Evolutionary conservation across 2,888 invertebrate genomes (phyloP).

Genomic region (Caenorhabditis wallacei): DNA sequence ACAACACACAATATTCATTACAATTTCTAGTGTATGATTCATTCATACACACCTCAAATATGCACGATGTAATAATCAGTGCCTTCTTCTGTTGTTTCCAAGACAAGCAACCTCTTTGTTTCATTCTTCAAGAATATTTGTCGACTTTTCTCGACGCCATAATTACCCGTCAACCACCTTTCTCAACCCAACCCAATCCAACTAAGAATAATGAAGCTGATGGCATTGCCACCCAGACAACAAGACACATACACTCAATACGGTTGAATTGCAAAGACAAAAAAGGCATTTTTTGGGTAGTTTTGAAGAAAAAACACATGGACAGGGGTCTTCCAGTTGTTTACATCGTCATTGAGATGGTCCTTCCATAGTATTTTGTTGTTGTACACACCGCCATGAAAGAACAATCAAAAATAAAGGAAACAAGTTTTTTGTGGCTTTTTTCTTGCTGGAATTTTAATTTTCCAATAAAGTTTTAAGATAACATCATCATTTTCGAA

Average conservation of each 20-base stretch:
- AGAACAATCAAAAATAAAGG: constrained; percentile 35
- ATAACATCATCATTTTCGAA: background rate
- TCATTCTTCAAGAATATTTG: constrained; percentile 48
- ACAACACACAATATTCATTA: constrained; percentile 28
- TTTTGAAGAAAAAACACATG: constrained; percentile 6
- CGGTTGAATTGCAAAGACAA: constrained; percentile 29
- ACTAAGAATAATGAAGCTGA: constrained; percentile 61
- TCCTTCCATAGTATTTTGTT: constrained; percentile 39
- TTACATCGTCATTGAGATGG: constrained; percentile 47
- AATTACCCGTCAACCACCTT: constrained; percentile 54
- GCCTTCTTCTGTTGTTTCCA: constrained; percentile 44
- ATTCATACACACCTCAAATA: constrained; percentile 40
- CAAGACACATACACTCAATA: constrained; percentile 28
- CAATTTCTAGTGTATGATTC: constrained; percentile 32
- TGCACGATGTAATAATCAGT: constrained; percentile 62
- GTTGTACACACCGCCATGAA: constrained; percentile 50
- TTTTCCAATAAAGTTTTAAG: background rate
- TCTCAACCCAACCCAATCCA: constrained; percentile 37
- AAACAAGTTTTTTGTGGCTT: constrained; percentile 19
- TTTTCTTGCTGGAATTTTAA: constrained; percentile 5
- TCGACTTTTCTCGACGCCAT: constrained; percentile 56
- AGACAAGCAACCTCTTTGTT: constrained; percentile 46
- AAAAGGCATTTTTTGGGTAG: constrained; percentile 13
- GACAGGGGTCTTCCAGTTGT: constrained; percentile 35
- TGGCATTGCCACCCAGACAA: constrained; percentile 51